A percentile compares a stretch with the other conserved stretches of the same genome.
Evolutionary conservation across 1,140 invertebrate genomes (phyloP).

Genomic region (Manduca sexta): DNA sequence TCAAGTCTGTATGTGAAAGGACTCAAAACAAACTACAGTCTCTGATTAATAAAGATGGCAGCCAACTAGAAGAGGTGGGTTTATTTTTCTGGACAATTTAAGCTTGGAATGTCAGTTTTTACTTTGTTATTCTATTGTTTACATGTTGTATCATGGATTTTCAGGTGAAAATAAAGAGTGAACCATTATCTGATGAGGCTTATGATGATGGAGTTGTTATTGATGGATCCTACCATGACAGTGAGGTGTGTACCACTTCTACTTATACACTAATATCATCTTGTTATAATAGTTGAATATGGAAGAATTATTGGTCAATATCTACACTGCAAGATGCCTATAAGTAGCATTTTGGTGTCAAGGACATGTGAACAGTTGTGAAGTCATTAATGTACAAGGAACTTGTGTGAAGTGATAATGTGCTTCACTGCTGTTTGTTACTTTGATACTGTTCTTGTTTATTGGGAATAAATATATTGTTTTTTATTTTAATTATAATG

Average conservation of each 20-base stretch:
- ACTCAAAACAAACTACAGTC: slow-evolving; percentile 73
- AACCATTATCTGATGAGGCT: slow-evolving; percentile 61
- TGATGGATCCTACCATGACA: slow-evolving; percentile 64
- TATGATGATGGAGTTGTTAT: slow-evolving; percentile 71
- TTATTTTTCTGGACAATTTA: slow-evolving; percentile 43
- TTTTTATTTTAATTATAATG: background rate
- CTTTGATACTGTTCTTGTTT: slow-evolving; percentile 4
- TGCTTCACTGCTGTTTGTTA: background rate
- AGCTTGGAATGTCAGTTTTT: slow-evolving; percentile 44
- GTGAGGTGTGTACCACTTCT: slow-evolving; percentile 47
- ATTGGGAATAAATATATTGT: background rate
- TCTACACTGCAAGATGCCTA: slow-evolving; percentile 6
- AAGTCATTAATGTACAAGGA: slow-evolving; percentile 21
- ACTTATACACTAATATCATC: background rate
- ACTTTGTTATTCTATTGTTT: slow-evolving; percentile 25
- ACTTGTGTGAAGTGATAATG: slow-evolving; percentile 14
- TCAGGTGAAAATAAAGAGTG: slow-evolving; percentile 70
- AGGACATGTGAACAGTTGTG: slow-evolving; percentile 46
- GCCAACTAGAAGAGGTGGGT: slow-evolving; percentile 67
- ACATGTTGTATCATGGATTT: slow-evolving; percentile 43
- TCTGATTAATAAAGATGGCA: slow-evolving; percentile 67
- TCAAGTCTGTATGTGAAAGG: slow-evolving; percentile 71
- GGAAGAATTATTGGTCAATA: slow-evolving; percentile 4
- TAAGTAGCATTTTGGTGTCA: slow-evolving; percentile 39
- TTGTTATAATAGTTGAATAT: background rate